phyloP scores from a whole-genome alignment of 2,888 invertebrate genomes.

The Mycalesis mineus region DNA sequence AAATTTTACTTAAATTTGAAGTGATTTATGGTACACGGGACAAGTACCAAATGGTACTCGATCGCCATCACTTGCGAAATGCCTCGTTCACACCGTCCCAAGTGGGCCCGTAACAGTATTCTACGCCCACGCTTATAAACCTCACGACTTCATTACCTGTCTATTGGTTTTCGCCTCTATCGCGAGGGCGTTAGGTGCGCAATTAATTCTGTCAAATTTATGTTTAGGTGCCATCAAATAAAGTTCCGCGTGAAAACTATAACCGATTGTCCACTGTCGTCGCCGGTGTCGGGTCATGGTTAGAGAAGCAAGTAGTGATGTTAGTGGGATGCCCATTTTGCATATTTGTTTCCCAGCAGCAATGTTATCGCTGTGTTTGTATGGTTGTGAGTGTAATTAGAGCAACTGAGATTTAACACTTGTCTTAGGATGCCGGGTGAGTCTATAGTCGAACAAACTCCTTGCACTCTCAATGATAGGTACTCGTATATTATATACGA shows the following conservation, averaged over 20 bases:
- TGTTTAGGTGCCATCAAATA: slow-evolving; percentile 6
- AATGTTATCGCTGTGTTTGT: too few species aligned
- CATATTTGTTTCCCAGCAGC: too few species aligned
- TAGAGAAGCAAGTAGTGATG: too few species aligned
- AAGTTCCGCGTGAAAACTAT: slow-evolving; percentile 9
- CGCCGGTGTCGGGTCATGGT: too few species aligned
- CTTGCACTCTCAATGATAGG: too few species aligned
- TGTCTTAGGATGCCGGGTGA: too few species aligned
- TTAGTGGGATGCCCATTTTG: too few species aligned
- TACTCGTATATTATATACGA: too few species aligned
- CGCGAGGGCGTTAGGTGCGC: neutral
- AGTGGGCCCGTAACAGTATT: slow-evolving; percentile 48
- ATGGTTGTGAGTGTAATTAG: too few species aligned
- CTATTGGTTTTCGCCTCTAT: neutral
- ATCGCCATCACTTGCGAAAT: slow-evolving; percentile 23
- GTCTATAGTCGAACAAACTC: too few species aligned
- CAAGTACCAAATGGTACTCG: slow-evolving; percentile 9
- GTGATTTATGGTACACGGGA: slow-evolving; percentile 16
- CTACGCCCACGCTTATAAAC: slow-evolving; percentile 56
- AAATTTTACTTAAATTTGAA: slow-evolving; percentile 1
- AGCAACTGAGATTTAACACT: too few species aligned
- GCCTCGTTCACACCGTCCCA: slow-evolving; percentile 18
- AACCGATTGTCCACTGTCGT: neutral
- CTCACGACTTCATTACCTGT: slow-evolving; percentile 11
- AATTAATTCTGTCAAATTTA: neutral